Percentiles rank a stretch among this genome's conserved stretches.
Evolutionary conservation across 2,888 invertebrate species (phyloP).

Genomic region (Sesamia inferens): DNA sequence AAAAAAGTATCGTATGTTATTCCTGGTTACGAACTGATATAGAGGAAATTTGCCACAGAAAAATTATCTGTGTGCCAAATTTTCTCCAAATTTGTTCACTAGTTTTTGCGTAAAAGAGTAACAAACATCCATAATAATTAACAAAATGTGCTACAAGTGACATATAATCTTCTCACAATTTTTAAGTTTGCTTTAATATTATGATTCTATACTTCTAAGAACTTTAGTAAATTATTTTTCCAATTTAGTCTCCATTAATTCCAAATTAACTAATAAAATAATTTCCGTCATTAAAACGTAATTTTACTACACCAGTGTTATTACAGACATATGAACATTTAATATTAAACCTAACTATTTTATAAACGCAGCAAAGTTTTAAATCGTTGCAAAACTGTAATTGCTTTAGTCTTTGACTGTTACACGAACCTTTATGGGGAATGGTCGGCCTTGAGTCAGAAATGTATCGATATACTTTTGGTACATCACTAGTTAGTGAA

Average conservation of each 20-base stretch:
- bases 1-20: too few species aligned
- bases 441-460: slow-evolving; percentile 40
- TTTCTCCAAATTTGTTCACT: too few species aligned
- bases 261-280: slow-evolving; percentile 1
- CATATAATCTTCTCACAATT: neutral
- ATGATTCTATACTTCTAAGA: neutral
- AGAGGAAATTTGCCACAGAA: too few species aligned
- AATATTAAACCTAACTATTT: slow-evolving; percentile 29
- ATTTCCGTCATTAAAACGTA: slow-evolving; percentile 4
- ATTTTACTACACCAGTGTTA: slow-evolving; percentile 8
- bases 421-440: slow-evolving; percentile 37
- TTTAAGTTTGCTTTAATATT: neutral
- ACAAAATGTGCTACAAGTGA: neutral
- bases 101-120: too few species aligned
- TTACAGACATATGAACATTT: neutral
- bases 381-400: slow-evolving; percentile 45
- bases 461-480: slow-evolving; percentile 37
- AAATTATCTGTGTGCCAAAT: too few species aligned
- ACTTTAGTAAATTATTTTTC: neutral
- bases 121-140: neutral
- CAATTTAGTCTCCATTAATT: neutral
- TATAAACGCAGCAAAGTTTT: slow-evolving; percentile 32
- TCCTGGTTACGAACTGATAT: too few species aligned
- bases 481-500: slow-evolving; percentile 45
- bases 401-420: slow-evolving; percentile 34